A percentile compares a stretch with the other conserved stretches of the same genome.
Conservation (phyloP, 2,888 invertebrate species). For the Apotomis capreana region DNA sequence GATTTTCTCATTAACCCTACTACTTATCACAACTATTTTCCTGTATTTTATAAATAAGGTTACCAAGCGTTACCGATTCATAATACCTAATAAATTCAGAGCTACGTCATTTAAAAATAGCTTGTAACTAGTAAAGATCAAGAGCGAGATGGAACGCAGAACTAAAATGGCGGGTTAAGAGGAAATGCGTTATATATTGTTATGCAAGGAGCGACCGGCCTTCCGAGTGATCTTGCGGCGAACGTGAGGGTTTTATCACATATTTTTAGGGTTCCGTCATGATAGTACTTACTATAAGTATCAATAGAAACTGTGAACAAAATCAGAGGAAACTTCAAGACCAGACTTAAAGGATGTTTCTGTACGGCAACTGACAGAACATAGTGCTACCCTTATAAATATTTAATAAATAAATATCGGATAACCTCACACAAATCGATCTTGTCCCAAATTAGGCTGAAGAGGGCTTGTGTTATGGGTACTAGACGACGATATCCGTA, state of each 20-base stretch:
- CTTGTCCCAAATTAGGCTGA: too few species aligned
- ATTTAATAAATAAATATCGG: too few species aligned
- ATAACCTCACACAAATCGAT: too few species aligned
- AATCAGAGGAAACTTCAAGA: too few species aligned
- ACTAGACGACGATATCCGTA: too few species aligned
- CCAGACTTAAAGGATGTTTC: too few species aligned
- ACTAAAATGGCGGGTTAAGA: slow-evolving; percentile 17
- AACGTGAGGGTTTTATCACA: slow-evolving; percentile 25
- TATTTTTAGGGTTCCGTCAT: neutral
- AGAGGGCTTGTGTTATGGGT: too few species aligned
- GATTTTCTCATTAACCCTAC: slow-evolving; percentile 16
- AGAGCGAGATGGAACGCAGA: neutral
- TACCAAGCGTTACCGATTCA: slow-evolving; percentile 19
- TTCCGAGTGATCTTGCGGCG: slow-evolving; percentile 35
- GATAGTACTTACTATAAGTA: too few species aligned
- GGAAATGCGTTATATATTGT: slow-evolving; percentile 44
- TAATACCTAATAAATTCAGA: neutral
- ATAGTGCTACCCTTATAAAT: too few species aligned
- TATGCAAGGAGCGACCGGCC: slow-evolving; percentile 46
- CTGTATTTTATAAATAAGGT: slow-evolving; percentile 37
- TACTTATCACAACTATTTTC: slow-evolving; percentile 17
- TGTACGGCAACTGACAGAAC: too few species aligned
- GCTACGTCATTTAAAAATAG: neutral
- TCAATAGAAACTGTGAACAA: too few species aligned
- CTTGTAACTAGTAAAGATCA: neutral